Evolutionary conservation across 2,797 vertebrate species (phyloP).

Genomic region (Chloroceryle inda): DNA sequence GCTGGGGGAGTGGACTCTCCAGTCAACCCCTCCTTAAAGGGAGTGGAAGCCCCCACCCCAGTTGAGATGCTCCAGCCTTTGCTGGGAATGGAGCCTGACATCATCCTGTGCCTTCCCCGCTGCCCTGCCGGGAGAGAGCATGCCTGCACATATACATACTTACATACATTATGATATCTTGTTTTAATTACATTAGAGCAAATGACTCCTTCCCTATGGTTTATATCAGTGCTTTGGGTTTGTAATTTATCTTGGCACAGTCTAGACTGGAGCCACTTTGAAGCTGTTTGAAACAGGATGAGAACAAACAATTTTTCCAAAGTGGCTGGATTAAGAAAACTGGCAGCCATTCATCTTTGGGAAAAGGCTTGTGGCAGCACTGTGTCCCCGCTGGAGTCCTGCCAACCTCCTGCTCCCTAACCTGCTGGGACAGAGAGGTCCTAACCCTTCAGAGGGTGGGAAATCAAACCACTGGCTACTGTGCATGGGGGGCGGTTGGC

Average conservation of each 20-base stretch:
- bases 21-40: not conserved
- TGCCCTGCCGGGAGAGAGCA: constrained; percentile 23
- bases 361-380: constrained; percentile 11
- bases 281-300: constrained; percentile 81
- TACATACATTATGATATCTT: constrained; percentile 78
- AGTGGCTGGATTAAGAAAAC: constrained; percentile 74
- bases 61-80: not conserved
- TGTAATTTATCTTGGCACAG: constrained; percentile 89
- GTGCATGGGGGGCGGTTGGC: not conserved
- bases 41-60: not conserved
- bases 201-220: constrained; percentile 85
- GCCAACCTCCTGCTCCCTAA: constrained; percentile 9
- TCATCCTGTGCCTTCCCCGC: not conserved
- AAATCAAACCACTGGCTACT: not conserved
- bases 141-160: constrained; percentile 50
- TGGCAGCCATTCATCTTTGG: constrained; percentile 67
- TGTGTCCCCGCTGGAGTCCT: constrained; percentile 39
- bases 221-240: constrained; percentile 85
- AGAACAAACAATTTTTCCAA: constrained; percentile 81
- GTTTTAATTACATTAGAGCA: constrained; percentile 90
- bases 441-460: not conserved
- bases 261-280: constrained; percentile 88
- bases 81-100: not conserved
- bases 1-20: not conserved
- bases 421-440: not conserved